Base-by-base conservation (phyloP, 2,888 invertebrate genomes). In the Gryllus longicercus region DNA sequence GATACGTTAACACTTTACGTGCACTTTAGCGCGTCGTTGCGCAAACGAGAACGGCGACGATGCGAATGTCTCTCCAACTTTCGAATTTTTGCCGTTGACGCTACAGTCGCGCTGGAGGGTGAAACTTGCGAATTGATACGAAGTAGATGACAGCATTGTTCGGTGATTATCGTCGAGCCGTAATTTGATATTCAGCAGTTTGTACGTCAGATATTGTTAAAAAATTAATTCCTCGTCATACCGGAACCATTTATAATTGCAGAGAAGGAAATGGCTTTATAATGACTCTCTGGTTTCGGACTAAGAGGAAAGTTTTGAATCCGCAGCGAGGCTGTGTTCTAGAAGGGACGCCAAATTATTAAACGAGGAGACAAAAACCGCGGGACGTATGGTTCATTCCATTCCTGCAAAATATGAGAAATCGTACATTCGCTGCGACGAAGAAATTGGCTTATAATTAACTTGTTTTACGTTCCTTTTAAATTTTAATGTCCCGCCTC, bases 171-270 rank as follows among this genome's bases (percentile, higher is more conserved):
- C 63, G 63, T n/a, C 16, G 16, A 63, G 63, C 63, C 63, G 63
- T 63, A 63, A 63, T n/a, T 63, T 14, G 16, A n/a, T 63, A n/a
- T 63, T 63, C n/a, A 63, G 63, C 63, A 14, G 14, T 63, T 63
- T n/a, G 63, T 63, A 63, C 63, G 63, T n/a, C 63, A 63, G 63
- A 63, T 63, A 63, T 63, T 63, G 63, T 63, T 63, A 63, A 63
- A 63, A 63, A 18, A 63, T 63, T 63, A 63, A 63, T 63, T 63
- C 63, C 63, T 63, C 63, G 63, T 63, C n/a, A 63, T 63, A 63
- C 63, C 16, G 63, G n/a, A 63, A n/a, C 63, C 63, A 63, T 63
- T 63, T 63, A 63, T 63, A 63, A 63, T 63, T 63, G 63, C 16
- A 63, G n/a, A n/a, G 63, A 63, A 63, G 63, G 63, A 63, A 63